These are phyloP conservation scores for Peromyscus aztecus DNA, from an alignment of 2,797 vertebrate genomes.

Conservation along the genomic window DNA sequence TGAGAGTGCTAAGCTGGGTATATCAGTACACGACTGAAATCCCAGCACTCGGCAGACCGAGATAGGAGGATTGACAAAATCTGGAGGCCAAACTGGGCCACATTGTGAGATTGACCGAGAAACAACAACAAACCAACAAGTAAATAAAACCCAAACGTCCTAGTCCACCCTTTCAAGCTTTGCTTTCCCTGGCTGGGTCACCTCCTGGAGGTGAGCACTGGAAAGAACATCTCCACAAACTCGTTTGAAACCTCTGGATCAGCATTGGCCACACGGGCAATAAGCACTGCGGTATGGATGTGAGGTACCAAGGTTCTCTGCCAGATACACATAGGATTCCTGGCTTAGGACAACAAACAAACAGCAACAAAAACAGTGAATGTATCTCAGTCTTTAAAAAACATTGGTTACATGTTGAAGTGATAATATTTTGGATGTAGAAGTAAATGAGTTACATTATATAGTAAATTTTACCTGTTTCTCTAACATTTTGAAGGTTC, in stretches of 20 bases:
- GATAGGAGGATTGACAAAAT: neutral
- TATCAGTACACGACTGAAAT: neutral
- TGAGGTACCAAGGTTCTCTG: neutral
- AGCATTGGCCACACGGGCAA: neutral
- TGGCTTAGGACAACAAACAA: neutral
- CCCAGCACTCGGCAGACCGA: neutral
- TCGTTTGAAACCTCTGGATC: neutral
- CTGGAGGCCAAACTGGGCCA: neutral
- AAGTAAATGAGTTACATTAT: neutral
- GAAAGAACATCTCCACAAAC: neutral
- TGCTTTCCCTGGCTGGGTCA: neutral
- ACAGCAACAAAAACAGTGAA: neutral
- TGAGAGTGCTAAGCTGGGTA: neutral
- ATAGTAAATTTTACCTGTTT: neutral
- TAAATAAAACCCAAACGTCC: neutral
- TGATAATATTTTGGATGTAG: neutral
- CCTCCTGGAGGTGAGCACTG: neutral
- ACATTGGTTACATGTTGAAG: neutral
- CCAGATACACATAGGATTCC: neutral
- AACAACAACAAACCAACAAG: neutral
- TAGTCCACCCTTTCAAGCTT: neutral
- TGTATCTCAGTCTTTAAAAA: neutral
- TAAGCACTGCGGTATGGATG: neutral
- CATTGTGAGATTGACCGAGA: neutral
- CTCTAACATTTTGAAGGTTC: neutral